Conservation (phyloP, 2,113 vertebrate species). For the Laticauda colubrina region DNA sequence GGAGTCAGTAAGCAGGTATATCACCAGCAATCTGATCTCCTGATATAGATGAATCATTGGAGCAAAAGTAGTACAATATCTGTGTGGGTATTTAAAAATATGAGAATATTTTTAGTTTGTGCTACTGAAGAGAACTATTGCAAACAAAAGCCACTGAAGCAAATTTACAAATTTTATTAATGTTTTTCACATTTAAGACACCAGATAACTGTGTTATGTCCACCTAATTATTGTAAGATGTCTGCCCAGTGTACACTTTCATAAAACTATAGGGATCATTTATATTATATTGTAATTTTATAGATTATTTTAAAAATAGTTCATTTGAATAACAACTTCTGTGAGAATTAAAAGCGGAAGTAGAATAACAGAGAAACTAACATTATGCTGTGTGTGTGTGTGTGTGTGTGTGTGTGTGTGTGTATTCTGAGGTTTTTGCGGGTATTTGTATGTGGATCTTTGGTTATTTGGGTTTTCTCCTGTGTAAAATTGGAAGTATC, state of each 20-base stretch:
- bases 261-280: neutral
- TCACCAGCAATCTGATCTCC: neutral
- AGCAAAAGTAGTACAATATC: neutral
- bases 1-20: neutral
- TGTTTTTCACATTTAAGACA: neutral
- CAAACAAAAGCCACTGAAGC: neutral
- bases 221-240: neutral
- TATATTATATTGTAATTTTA: neutral
- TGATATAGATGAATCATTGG: neutral
- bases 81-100: neutral
- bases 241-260: too few species aligned
- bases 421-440: too few species aligned
- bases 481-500: too few species aligned
- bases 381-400: neutral
- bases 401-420: neutral
- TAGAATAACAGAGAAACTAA: neutral
- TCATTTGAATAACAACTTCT: neutral
- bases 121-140: neutral
- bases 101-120: neutral
- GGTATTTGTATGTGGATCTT: too few species aligned
- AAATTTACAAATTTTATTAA: neutral
- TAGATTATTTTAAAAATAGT: neutral
- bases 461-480: too few species aligned
- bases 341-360: neutral
- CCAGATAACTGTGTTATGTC: neutral